Conservation (phyloP, 2,113 vertebrate genomes). For the Scophthalmus maximus region DNA sequence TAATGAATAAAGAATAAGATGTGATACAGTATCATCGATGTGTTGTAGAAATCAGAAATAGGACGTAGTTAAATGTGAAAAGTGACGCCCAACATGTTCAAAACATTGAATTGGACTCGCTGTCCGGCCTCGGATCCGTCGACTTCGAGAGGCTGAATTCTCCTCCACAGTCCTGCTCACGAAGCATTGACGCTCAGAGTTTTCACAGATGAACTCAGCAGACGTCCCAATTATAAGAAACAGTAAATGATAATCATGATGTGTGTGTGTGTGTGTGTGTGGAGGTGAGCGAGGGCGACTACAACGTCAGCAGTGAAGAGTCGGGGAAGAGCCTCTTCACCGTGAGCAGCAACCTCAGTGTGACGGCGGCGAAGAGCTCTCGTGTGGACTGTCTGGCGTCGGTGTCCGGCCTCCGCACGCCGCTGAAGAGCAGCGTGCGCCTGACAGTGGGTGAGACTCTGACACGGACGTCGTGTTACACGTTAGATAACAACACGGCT, state of each 20-base stretch:
- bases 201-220: neutral
- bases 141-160: too few species aligned
- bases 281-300: constrained; percentile 66
- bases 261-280: constrained; percentile 17
- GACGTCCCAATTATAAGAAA: neutral
- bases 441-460: constrained; percentile 79
- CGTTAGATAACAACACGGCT: too few species aligned
- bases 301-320: constrained; percentile 72
- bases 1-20: too few species aligned
- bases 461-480: too few species aligned
- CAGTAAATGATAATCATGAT: neutral
- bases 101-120: too few species aligned
- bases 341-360: constrained; percentile 79
- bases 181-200: neutral
- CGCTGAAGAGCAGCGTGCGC: constrained; percentile 73
- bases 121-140: too few species aligned
- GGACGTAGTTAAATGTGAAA: too few species aligned
- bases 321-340: constrained; percentile 67
- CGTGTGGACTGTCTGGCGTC: constrained; percentile 85
- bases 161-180: neutral
- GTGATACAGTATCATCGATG: too few species aligned
- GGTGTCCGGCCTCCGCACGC: constrained; percentile 78
- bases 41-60: too few species aligned
- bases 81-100: too few species aligned
- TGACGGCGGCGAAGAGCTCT: constrained; percentile 78